Conservation (phyloP, 2,888 invertebrate genomes). For the Amphipoea lucens region DNA sequence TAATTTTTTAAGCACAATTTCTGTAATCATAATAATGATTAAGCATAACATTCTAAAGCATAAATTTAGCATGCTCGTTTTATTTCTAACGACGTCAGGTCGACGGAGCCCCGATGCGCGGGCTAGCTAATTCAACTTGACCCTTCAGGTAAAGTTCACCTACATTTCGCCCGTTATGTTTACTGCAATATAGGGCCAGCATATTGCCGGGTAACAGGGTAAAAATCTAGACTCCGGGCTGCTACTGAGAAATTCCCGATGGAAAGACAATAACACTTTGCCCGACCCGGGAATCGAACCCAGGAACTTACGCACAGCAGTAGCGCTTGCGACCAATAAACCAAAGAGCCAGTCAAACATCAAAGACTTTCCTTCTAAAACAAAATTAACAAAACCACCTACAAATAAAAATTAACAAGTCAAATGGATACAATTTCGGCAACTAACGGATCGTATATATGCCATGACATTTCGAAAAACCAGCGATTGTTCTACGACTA, state of each 20-base stretch:
- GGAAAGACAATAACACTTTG: neutral
- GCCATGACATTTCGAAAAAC: slow-evolving; percentile 82
- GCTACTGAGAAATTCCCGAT: neutral
- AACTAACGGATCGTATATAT: slow-evolving; percentile 76
- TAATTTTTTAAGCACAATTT: no score
- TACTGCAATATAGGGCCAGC: no score
- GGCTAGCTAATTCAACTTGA: neutral
- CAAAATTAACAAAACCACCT: slow-evolving; percentile 67
- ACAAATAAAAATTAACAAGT: slow-evolving; percentile 79
- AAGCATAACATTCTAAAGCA: no score
- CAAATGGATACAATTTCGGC: slow-evolving; percentile 77
- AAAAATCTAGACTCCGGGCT: neutral
- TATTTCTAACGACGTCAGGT: no score
- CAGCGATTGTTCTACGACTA: slow-evolving; percentile 81
- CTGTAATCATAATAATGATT: no score
- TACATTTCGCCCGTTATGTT: neutral
- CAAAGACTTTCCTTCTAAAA: slow-evolving; percentile 39
- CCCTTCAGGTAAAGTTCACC: no score
- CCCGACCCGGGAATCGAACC: neutral
- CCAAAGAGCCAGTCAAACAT: neutral
- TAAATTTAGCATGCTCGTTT: no score
- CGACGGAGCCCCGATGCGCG: no score
- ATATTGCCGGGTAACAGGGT: neutral
- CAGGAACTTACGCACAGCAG: neutral
- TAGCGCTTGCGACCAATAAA: no score